A percentile compares a stretch with the other conserved stretches of the same genome.
phyloP scores from a whole-genome alignment of 2,797 vertebrate species.

The Leptodactylus fallax region DNA sequence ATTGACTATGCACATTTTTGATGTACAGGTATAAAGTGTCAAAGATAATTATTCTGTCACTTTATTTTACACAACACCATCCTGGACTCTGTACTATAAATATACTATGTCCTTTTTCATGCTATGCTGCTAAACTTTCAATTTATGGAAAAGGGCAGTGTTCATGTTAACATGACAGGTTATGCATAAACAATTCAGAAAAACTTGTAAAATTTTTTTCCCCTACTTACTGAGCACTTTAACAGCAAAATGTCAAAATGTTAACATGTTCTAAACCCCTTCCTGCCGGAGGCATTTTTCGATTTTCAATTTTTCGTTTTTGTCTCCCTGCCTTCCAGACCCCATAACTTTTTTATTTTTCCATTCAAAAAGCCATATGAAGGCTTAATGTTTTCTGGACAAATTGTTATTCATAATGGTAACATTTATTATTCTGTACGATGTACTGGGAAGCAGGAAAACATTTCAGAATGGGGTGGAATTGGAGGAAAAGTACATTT shows the following conservation, averaged over 20 bases:
- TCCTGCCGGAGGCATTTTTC: too few relatives aligned
- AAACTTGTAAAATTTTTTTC: background rate
- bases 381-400: too few relatives aligned
- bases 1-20: background rate
- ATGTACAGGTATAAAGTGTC: background rate
- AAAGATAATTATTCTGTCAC: constrained; percentile 29
- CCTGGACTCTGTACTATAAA: background rate
- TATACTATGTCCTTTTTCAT: background rate
- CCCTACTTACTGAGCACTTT: too few relatives aligned
- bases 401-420: too few relatives aligned
- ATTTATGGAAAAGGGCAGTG: background rate
- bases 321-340: too few relatives aligned
- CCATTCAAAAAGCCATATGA: too few relatives aligned
- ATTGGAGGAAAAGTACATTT: too few relatives aligned
- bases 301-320: too few relatives aligned
- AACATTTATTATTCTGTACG: too few relatives aligned
- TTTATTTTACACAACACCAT: background rate
- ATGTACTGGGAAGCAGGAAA: too few relatives aligned
- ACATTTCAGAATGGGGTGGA: too few relatives aligned
- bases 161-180: constrained; percentile 18
- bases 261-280: background rate
- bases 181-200: background rate
- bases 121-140: background rate
- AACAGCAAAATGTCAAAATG: background rate
- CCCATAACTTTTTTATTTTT: too few relatives aligned